Conservation (phyloP, 2,797 vertebrate genomes). For the Sebastes reedi region DNA sequence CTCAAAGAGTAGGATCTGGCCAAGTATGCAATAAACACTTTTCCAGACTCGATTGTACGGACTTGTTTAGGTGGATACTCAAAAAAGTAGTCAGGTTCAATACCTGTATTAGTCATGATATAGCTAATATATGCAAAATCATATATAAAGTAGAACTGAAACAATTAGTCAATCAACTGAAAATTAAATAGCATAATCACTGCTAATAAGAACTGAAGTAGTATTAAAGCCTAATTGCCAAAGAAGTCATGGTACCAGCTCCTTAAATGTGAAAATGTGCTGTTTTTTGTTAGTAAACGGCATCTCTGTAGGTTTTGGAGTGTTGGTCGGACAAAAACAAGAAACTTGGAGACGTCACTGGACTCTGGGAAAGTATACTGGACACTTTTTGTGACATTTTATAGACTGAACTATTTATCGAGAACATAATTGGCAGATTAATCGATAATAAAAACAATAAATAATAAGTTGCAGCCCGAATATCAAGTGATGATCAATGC, state of each 20-base stretch:
- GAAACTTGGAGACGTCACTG: not conserved
- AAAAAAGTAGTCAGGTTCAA: too few species aligned
- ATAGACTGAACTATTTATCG: not conserved
- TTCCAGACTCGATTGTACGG: not conserved
- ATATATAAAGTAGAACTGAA: not conserved
- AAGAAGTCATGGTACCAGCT: not conserved
- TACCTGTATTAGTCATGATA: not conserved
- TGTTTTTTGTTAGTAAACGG: not conserved
- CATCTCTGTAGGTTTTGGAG: not conserved
- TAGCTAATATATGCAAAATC: not conserved
- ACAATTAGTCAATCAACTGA: not conserved
- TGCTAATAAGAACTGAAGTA: too few species aligned
- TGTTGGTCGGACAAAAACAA: too few species aligned
- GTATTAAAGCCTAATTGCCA: too few species aligned
- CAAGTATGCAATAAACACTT: not conserved
- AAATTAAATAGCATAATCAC: not conserved
- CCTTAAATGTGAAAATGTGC: not conserved
- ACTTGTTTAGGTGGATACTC: not conserved
- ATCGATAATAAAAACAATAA: not conserved
- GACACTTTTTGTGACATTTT: not conserved
- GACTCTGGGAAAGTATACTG: not conserved
- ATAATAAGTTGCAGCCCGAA: not conserved
- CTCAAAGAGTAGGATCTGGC: not conserved
- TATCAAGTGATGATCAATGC: not conserved
- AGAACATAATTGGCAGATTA: not conserved